Base-by-base conservation (phyloP, 37 sponge, comb jelly and placozoan species). In the Diacarnus erythraeanus region DNA sequence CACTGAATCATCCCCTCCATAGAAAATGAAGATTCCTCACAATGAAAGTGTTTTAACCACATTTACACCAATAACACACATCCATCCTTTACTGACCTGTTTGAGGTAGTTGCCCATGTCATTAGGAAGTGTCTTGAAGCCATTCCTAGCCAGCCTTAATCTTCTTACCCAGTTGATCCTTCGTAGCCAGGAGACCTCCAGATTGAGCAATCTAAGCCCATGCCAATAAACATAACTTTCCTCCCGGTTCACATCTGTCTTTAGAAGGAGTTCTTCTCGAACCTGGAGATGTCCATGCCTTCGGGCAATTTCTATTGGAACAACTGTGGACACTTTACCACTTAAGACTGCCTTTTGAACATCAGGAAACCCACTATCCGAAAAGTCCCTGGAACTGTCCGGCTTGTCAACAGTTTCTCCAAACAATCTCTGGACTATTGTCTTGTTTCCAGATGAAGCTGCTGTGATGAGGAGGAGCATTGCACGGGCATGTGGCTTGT, bases 261-360 rank as follows among this genome's bases (percentile, higher is more conserved):
- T 75, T 42, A 94, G 76, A 40, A 94, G 82, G n/a, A 94, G 83
- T 67, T 94, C 91, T 42, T 90, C 84, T 4, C 81, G 54, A 25
- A 87, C 88, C 23, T 9, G 37, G 1, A 47, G 31, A 21, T 86
- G 42, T 5, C 82, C 68, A 20, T 59, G 60, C 1, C 88, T 57
- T 35, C 87, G 82, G 29, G 89, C 91, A 54, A 94, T 76, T 42
- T 94, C 90, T 26, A 94, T 90, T 20, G 94, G 90, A 22, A 93
- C 94, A 3, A 85, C 86, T 3, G 94, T 89, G 18, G 79, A 80
- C 23, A 93, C 81, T 21, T 80, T 79, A 21, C 87, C 84, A 60
- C 34, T 76, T 56, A 69, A 34, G 0, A 88, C 87, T 18, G 74
- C 84, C 18, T 65, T 74, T 40, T 84, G 91, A 21, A 90, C 78